Base-by-base conservation (phyloP, 2,113 vertebrate genomes). In the Toxotes chatareus region DNA sequence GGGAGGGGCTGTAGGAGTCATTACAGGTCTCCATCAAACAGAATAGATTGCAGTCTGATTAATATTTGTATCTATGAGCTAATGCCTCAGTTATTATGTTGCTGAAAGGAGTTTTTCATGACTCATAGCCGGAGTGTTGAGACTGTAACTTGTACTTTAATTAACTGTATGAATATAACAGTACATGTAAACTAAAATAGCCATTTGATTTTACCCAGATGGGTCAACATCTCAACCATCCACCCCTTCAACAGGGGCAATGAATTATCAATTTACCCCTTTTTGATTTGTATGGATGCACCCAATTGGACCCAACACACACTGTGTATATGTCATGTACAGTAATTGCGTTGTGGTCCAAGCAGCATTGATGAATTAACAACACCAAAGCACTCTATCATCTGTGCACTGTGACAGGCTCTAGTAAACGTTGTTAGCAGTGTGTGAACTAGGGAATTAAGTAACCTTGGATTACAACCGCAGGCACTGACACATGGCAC, bases 381-480 rank as follows among this genome's bases (percentile, higher is more conserved):
- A 85, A 7, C 57, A 21, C 21, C 60, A 14, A 36, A 60, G 55
- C 70, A 64, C 73, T 85, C 75, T 11, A 46, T 79, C 42, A 69
- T 72, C 47, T 1, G 61, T 7, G 36, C 64, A 40, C 73, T 44
- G 23, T 72, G 40, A 80, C 72, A 36, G 13, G 66, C 56, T 70
- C 44, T 40, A 13, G 73, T 72, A 77, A 79, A 72, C 83, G 73
- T 46, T 85, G 73, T 34, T 64, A 38, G 62, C 27, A 10, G 34
- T 27, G 63, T 10, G 80, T 57, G 79, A 71, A 80, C 55, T 38
- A 73, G 38, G 27, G 71, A 80, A 67, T 80, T 55, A 34, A 66
- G 67, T 75, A 79, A 90, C 91, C 91, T 90, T 90, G 85, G 60
- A 84, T 79, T 64, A 23, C 65, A 55, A 73, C 87, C 66, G 11